A percentile compares a stretch with the other conserved stretches of the same genome.
These are phyloP conservation scores for Drosophila prostipennis DNA, from an alignment of 2,888 invertebrate genomes.

Conservation along the genomic window DNA sequence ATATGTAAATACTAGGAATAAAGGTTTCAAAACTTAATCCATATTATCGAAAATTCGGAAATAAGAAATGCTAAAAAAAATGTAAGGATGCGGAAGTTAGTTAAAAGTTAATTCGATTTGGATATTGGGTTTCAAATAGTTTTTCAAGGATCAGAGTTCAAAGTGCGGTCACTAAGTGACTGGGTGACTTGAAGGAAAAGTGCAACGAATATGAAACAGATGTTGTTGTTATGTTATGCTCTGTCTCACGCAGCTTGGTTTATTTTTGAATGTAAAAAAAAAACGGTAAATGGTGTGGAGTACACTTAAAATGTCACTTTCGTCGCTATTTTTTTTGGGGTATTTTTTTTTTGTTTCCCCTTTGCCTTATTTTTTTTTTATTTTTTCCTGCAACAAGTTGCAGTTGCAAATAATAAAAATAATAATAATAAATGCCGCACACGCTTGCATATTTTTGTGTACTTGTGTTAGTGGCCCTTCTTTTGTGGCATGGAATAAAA, in stretches of 20 bases:
- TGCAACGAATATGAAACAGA: slow-evolving; percentile 44
- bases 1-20: too few species aligned
- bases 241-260: slow-evolving; percentile 50
- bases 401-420: slow-evolving; percentile 47
- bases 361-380: slow-evolving; percentile 14
- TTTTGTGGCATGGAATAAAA: slow-evolving; percentile 67
- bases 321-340: neutral
- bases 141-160: slow-evolving; percentile 11
- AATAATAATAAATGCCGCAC: slow-evolving; percentile 32
- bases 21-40: too few species aligned
- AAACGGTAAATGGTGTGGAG: slow-evolving; percentile 27
- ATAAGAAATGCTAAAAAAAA: too few species aligned
- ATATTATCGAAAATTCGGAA: too few species aligned
- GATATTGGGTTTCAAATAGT: neutral
- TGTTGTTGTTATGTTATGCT: slow-evolving; percentile 36
- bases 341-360: slow-evolving; percentile 24
- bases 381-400: slow-evolving; percentile 64
- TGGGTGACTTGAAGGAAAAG: slow-evolving; percentile 55
- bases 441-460: slow-evolving; percentile 14
- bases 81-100: neutral
- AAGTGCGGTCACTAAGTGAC: slow-evolving; percentile 69
- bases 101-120: neutral
- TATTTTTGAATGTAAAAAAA: slow-evolving; percentile 53
- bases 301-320: slow-evolving; percentile 57
- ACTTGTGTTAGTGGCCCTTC: slow-evolving; percentile 57